Evolutionary conservation across 1,140 invertebrate species (phyloP).

Genomic region (Monochamus saltuarius): DNA sequence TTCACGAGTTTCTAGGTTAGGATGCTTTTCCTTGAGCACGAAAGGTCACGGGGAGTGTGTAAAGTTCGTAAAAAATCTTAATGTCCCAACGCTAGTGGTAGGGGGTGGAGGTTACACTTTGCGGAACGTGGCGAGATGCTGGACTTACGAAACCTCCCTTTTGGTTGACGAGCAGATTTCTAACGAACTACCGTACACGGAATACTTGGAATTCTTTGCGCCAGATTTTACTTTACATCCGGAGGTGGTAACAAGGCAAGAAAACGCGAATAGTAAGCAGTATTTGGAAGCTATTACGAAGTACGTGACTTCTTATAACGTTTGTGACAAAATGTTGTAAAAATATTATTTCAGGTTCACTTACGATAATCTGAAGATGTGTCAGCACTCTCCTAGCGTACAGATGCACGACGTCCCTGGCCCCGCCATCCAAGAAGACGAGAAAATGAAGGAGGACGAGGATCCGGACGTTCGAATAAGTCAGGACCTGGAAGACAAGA

Average conservation of each 20-base stretch:
- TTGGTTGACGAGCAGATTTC: constrained; percentile 87
- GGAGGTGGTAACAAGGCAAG: constrained; percentile 78
- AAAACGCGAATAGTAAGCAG: constrained; percentile 91
- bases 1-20: constrained; percentile 50
- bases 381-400: constrained; percentile 85
- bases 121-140: constrained; percentile 96
- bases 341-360: constrained; percentile 59
- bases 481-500: constrained; percentile 79
- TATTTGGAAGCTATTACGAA: constrained; percentile 87
- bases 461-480: constrained; percentile 82
- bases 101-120: constrained; percentile 98
- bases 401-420: constrained; percentile 93
- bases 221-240: constrained; percentile 94
- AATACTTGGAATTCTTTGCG: constrained; percentile 94
- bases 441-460: constrained; percentile 69
- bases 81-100: constrained; percentile 90
- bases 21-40: constrained; percentile 85
- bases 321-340: background rate
- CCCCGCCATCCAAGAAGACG: constrained; percentile 67
- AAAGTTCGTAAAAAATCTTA: constrained; percentile 91
- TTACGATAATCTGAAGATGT: constrained; percentile 85
- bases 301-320: constrained; percentile 23
- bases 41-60: constrained; percentile 96
- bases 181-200: constrained; percentile 89
- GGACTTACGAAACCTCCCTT: constrained; percentile 98